A percentile compares a stretch with the other conserved stretches of the same genome.
Conservation (phyloP, 2,888 invertebrate genomes). For the Eulithis testata region DNA sequence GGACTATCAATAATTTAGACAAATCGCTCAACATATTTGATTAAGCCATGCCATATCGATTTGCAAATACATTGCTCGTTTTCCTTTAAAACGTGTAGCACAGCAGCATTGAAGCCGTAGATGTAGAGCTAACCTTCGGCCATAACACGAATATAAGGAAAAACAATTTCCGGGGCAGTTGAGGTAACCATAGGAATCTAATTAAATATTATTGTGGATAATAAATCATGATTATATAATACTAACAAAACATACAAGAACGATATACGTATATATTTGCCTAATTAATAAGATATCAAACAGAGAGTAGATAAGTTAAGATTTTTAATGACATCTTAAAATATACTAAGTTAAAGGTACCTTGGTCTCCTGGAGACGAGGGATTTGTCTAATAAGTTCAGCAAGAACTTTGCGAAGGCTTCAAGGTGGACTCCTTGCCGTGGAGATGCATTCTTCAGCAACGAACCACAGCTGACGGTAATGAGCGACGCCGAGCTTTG, state of each 20-base stretch:
- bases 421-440: no score
- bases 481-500: no score
- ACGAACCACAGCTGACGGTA: no score
- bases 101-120: not conserved
- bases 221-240: not conserved
- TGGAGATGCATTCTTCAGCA: no score
- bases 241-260: not conserved
- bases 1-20: not conserved
- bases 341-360: no score
- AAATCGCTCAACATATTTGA: conserved; percentile 13
- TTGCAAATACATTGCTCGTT: conserved; percentile 8
- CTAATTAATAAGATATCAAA: not conserved
- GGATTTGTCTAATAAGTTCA: no score
- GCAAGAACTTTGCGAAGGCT: no score
- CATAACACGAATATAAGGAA: conserved; percentile 19
- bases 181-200: not conserved
- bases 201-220: not conserved
- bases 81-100: not conserved
- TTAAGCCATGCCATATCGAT: not conserved
- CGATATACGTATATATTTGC: not conserved
- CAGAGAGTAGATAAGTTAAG: no score
- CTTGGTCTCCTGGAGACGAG: no score
- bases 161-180: conserved; percentile 1
- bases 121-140: conserved; percentile 11
- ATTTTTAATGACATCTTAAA: no score